Percentiles rank a stretch among this genome's conserved stretches.
These are phyloP conservation scores for Chromis chromis DNA, from an alignment of 2,797 vertebrate species.

Conservation along the genomic window DNA sequence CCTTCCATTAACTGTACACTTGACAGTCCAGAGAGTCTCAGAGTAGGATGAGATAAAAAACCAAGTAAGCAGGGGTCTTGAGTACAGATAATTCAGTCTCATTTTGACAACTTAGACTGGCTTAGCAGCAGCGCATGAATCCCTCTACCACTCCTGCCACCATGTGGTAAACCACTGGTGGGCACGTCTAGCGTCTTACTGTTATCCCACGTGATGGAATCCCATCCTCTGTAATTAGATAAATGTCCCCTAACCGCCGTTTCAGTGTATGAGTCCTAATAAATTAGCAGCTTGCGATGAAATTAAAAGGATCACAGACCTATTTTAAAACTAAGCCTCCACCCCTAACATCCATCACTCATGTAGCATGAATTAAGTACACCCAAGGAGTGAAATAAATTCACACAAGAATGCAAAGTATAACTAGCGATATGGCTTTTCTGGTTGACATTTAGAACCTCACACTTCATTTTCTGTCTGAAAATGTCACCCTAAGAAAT, in stretches of 20 bases:
- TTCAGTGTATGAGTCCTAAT: constrained; percentile 59
- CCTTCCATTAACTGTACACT: constrained; percentile 14
- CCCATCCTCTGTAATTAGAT: constrained; percentile 63
- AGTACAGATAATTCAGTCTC: constrained; percentile 43
- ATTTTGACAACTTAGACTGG: constrained; percentile 48
- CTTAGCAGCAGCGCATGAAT: constrained; percentile 32
- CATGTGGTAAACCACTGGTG: constrained; percentile 55
- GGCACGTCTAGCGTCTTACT: constrained; percentile 56
- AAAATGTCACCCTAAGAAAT: constrained; percentile 68
- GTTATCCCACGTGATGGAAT: constrained; percentile 45
- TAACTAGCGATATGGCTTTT: constrained; percentile 34
- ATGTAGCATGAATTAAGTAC: constrained; percentile 37
- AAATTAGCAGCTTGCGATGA: constrained; percentile 65
- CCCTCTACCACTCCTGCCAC: constrained; percentile 37
- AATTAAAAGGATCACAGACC: constrained; percentile 62
- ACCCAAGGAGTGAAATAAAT: constrained; percentile 42
- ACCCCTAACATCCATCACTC: constrained; percentile 44
- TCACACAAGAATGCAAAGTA: constrained; percentile 51
- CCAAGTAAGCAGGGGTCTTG: constrained; percentile 17
- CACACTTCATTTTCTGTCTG: constrained; percentile 45
- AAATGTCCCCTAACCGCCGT: constrained; percentile 49
- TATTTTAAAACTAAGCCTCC: constrained; percentile 51
- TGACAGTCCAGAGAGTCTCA: constrained; percentile 28
- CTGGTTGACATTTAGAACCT: constrained; percentile 63
- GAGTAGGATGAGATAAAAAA: constrained; percentile 24